Evolutionary conservation across 1,140 invertebrate genomes (phyloP).

Genomic region (Bombus breviceps): DNA sequence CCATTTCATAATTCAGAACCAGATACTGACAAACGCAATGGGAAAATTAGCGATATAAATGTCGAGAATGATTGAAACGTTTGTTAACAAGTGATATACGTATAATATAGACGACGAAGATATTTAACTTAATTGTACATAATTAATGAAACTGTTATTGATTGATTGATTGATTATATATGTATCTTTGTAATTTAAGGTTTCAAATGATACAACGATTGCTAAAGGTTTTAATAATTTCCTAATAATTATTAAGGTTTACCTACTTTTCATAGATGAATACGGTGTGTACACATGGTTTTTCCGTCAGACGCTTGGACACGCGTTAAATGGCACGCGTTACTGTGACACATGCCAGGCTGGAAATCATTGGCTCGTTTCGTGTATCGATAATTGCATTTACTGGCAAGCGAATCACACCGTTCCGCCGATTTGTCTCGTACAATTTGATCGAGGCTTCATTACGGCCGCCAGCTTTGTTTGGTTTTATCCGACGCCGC

Average conservation of each 20-base stretch:
- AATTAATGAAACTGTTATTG: too few species aligned
- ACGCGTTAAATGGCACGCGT: neutral
- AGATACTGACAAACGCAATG: too few species aligned
- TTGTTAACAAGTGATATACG: too few species aligned
- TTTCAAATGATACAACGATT: neutral
- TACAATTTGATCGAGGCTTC: slow-evolving; percentile 53
- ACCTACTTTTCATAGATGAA: neutral
- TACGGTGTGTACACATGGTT: neutral
- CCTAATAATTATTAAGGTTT: neutral
- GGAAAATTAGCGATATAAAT: too few species aligned
- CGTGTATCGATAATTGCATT: slow-evolving; percentile 35
- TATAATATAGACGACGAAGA: too few species aligned
- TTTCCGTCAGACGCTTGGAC: neutral
- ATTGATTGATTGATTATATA: too few species aligned
- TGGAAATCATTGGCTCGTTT: slow-evolving; percentile 37
- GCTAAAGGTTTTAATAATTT: neutral
- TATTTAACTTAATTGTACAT: too few species aligned
- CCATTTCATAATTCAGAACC: too few species aligned
- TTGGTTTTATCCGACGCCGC: slow-evolving; percentile 19
- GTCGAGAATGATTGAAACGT: too few species aligned
- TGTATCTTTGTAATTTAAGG: too few species aligned
- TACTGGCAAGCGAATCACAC: neutral
- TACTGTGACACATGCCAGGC: neutral
- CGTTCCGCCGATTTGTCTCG: slow-evolving; percentile 36
- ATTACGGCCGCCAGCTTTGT: slow-evolving; percentile 26